These are phyloP conservation scores for Metopolophium dirhodum DNA, from an alignment of 1,140 invertebrate genomes.

Conservation along the genomic window DNA sequence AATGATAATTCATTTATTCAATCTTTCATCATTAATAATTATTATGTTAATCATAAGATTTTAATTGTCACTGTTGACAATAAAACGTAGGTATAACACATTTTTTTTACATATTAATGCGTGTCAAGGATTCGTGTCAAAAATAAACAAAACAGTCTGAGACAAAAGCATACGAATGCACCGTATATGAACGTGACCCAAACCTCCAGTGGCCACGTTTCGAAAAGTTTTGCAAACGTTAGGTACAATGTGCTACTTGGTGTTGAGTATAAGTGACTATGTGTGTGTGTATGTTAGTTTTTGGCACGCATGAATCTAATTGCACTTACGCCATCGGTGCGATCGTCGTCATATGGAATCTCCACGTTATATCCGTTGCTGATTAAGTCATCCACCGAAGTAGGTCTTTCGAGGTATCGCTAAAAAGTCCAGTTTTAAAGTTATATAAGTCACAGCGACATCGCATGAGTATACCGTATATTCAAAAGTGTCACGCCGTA, in stretches of 20 bases:
- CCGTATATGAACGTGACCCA: not conserved
- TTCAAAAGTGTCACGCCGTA: not conserved
- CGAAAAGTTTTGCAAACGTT: not conserved
- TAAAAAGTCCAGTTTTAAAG: constrained; percentile 56
- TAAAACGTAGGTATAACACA: not conserved
- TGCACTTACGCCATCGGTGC: constrained; percentile 57
- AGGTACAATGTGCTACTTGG: not conserved
- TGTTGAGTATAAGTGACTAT: not conserved
- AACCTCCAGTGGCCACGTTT: not conserved
- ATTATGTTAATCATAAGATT: not conserved
- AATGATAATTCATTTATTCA: not conserved
- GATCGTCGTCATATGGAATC: constrained; percentile 46
- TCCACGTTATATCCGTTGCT: constrained; percentile 59
- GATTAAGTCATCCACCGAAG: constrained; percentile 58
- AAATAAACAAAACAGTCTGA: not conserved
- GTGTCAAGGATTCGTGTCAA: constrained; percentile 18
- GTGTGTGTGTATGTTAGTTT: constrained; percentile 2
- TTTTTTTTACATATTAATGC: not conserved
- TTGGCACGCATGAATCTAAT: constrained; percentile 39
- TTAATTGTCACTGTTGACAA: not conserved
- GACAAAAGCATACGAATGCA: not conserved
- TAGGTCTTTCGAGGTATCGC: constrained; percentile 56
- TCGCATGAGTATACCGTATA: not conserved
- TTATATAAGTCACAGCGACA: not conserved
- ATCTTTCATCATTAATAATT: not conserved